Evolutionary conservation across 2,797 vertebrate species (phyloP), one percentile per base, ranked within the genome.

Genomic region (Acanthiza pusilla): DNA sequence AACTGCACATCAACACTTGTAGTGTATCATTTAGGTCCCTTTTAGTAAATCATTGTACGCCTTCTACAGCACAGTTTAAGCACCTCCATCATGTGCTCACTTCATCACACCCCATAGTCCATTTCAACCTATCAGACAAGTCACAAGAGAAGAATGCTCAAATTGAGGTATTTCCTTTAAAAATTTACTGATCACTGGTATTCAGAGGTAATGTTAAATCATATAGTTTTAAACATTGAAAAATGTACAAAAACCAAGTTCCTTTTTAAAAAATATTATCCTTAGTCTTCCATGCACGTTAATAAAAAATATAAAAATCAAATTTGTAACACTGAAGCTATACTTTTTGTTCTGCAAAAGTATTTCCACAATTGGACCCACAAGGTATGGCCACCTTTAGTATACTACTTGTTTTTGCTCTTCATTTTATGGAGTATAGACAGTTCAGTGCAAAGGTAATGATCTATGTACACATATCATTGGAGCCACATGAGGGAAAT

Each of bases 101-200:
- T 90, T 89, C 47, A 76, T 85, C 89, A 91, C 89, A 83, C 15
- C 10, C 85, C 91, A 54, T 18, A 79, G 67, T 74, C 74, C 93
- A 51, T 81, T 86, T 83, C 47, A 83, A 93, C 80, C 85, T 87
- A 85, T 85, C 68, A 62, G 60, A 95, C 88, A 94, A 72, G 77
- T 90, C 94, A 79, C 78, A 88, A 93, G 87, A 95, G 75, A 91
- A 93, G 66, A 92, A 92, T 72, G 89, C 77, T 96, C 50, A 15
- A 91, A 95, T 91, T 97, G 97, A 97, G 97, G 96, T 97, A 97
- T 97, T 97, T 97, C 88, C 93, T 96, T 96, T 67, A 96, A 92
- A 93, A 93, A 96, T 74, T 79, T 57, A 96, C 83, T 93, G 79
- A 89, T 95, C 86, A 96, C 95, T 91, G 88, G 85, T 91, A 89